Conservation (phyloP, 92 coral and sea anemone species). For the Isaurus tuberculatus region DNA sequence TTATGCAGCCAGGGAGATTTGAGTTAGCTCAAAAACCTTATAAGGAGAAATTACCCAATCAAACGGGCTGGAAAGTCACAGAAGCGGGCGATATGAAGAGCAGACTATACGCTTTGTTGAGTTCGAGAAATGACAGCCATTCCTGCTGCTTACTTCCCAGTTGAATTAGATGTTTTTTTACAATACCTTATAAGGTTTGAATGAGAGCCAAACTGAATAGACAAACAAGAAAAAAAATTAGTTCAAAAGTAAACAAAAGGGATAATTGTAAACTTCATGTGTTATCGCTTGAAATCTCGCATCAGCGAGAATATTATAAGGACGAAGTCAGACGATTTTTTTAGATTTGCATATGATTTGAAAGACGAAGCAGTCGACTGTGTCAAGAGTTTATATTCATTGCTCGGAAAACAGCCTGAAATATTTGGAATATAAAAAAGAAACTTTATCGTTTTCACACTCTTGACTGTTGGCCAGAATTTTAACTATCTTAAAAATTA, state of each 20-base stretch:
- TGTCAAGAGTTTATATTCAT: not conserved
- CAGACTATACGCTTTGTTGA: not conserved
- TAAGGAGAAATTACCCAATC: not conserved
- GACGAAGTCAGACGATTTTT: not conserved
- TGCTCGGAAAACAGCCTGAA: conserved; percentile 39
- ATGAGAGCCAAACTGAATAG: not conserved
- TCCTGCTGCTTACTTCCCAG: conserved; percentile 22
- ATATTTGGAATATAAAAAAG: conserved; percentile 23
- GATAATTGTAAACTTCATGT: not conserved
- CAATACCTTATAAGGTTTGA: conserved; percentile 28
- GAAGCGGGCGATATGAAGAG: not conserved
- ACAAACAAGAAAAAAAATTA: conserved; percentile 23
- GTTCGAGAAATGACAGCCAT: conserved; percentile 29
- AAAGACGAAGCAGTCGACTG: not conserved
- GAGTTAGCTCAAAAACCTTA: not conserved
- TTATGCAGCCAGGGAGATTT: not conserved
- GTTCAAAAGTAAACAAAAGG: conserved; percentile 36
- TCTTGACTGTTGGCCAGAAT: not conserved
- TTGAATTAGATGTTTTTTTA: not conserved
- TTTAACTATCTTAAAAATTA: not conserved
- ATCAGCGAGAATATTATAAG: not conserved
- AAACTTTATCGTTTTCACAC: not conserved
- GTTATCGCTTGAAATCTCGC: not conserved
- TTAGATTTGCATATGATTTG: conserved; percentile 14
- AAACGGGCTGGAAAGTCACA: not conserved